A percentile compares a stretch with the other conserved stretches of the same genome.
phyloP scores from a whole-genome alignment of 1,140 invertebrate genomes.

The Atta colombica region DNA sequence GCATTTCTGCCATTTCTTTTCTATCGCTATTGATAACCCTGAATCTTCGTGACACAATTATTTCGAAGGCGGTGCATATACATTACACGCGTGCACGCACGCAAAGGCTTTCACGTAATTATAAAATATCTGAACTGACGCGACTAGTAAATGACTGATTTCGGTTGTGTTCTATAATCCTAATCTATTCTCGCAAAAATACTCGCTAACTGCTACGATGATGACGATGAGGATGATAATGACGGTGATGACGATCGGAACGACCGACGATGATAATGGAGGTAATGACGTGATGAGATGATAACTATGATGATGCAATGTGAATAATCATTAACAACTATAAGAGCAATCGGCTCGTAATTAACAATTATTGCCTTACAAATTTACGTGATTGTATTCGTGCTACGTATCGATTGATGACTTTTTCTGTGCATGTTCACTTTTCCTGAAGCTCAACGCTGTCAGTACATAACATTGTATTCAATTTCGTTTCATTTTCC shows the following conservation, averaged over 20 bases:
- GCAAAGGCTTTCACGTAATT: slow-evolving; percentile 77
- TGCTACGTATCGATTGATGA: slow-evolving; percentile 22
- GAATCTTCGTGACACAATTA: slow-evolving; percentile 57
- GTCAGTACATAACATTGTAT: neutral
- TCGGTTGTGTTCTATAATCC: slow-evolving; percentile 78
- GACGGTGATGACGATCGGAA: slow-evolving; percentile 10
- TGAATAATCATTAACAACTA: slow-evolving; percentile 51
- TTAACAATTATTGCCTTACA: slow-evolving; percentile 60
- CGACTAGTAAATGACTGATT: slow-evolving; percentile 87
- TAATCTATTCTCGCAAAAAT: slow-evolving; percentile 42
- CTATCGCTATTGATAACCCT: slow-evolving; percentile 50
- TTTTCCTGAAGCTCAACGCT: neutral
- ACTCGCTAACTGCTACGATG: slow-evolving; percentile 32
- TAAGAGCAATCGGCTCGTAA: slow-evolving; percentile 31
- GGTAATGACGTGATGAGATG: slow-evolving; percentile 24
- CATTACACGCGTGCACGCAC: slow-evolving; percentile 47
- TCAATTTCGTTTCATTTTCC: neutral
- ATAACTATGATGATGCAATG: slow-evolving; percentile 18
- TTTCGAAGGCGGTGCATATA: slow-evolving; percentile 49
- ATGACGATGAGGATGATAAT: slow-evolving; percentile 6
- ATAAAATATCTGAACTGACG: slow-evolving; percentile 81
- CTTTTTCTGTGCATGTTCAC: neutral
- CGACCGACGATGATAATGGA: slow-evolving; percentile 29
- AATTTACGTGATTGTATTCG: slow-evolving; percentile 26
- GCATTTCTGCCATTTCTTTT: slow-evolving; percentile 23